These are phyloP conservation scores for Tenthredo distinguenda DNA, from an alignment of 2,888 invertebrate genomes.

Conservation along the genomic window DNA sequence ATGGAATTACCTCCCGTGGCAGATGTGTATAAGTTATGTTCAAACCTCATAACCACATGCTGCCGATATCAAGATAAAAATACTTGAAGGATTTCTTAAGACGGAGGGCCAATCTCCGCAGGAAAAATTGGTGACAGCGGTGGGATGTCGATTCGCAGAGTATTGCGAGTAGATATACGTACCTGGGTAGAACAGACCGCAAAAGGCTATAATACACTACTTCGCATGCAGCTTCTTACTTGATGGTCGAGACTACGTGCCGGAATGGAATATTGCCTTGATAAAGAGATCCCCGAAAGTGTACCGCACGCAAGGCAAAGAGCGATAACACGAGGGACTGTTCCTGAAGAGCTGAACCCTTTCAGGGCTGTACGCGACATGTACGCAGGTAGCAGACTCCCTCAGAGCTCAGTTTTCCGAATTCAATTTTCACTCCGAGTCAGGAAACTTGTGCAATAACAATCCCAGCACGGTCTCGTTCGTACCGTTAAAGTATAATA, in stretches of 20 bases:
- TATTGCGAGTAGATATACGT: background rate
- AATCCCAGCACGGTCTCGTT: background rate
- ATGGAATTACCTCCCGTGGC: background rate
- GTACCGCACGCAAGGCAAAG: background rate
- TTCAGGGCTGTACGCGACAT: background rate
- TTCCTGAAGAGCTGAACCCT: background rate
- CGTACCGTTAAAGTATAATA: constrained; percentile 25
- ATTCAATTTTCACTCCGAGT: constrained; percentile 24
- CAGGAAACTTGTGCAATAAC: constrained; percentile 37
- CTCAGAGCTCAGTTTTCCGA: background rate
- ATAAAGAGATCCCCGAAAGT: constrained; percentile 9
- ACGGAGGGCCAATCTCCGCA: background rate
- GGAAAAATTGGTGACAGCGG: constrained; percentile 15
- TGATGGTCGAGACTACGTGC: constrained; percentile 3
- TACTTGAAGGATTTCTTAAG: background rate
- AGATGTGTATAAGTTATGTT: background rate
- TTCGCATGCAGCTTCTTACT: constrained; percentile 37
- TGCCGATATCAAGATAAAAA: background rate
- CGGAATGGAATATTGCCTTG: constrained; percentile 32
- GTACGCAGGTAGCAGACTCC: background rate
- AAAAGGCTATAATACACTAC: constrained; percentile 8
- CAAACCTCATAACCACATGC: background rate
- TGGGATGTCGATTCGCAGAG: background rate
- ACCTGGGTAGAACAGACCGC: background rate
- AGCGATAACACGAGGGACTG: background rate